Percentiles rank a stretch among this genome's conserved stretches.
These are phyloP conservation scores for Mythimna ferrago DNA, from an alignment of 2,888 invertebrate species.

Conservation along the genomic window DNA sequence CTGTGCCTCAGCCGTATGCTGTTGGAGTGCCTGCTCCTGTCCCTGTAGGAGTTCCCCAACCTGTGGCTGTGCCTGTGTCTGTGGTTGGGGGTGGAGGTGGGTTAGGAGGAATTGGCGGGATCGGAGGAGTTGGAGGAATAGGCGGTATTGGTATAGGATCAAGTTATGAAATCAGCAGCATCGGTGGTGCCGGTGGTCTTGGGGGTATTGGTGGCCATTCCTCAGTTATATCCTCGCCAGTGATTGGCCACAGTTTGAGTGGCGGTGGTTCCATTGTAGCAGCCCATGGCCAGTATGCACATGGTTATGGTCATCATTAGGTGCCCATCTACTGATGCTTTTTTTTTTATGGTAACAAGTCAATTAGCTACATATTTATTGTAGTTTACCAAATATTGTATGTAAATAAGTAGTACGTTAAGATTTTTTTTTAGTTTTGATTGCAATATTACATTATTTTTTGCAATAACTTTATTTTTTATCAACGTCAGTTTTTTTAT, in stretches of 20 bases:
- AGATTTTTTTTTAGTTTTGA: not conserved
- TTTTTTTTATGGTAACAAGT: not conserved
- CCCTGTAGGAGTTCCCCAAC: conserved; percentile 81
- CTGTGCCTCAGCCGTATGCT: conserved; percentile 89
- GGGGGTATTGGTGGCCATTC: conserved; percentile 27
- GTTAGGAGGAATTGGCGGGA: conserved; percentile 44
- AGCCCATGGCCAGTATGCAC: conserved; percentile 63
- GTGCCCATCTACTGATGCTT: conserved; percentile 36
- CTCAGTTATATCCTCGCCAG: conserved; percentile 34
- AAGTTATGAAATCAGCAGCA: conserved; percentile 26
- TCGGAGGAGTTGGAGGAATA: conserved; percentile 30
- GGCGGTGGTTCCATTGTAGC: conserved; percentile 37
- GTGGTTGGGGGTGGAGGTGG: conserved; percentile 52
- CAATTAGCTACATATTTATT: conserved; percentile 36
- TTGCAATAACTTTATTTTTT: not conserved
- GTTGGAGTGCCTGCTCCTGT: conserved; percentile 84
- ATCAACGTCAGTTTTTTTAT: not conserved
- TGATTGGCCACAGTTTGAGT: conserved; percentile 31
- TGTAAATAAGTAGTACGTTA: conserved; percentile 9
- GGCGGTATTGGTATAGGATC: conserved; percentile 21
- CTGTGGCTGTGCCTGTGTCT: conserved; percentile 74
- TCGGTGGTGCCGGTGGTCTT: conserved; percentile 6
- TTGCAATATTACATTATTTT: not conserved
- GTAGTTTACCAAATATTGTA: conserved; percentile 33
- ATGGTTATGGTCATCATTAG: conserved; percentile 70